Base-by-base conservation (phyloP, 2,888 invertebrate species). In the Scaptomyza cyrtandrae region DNA sequence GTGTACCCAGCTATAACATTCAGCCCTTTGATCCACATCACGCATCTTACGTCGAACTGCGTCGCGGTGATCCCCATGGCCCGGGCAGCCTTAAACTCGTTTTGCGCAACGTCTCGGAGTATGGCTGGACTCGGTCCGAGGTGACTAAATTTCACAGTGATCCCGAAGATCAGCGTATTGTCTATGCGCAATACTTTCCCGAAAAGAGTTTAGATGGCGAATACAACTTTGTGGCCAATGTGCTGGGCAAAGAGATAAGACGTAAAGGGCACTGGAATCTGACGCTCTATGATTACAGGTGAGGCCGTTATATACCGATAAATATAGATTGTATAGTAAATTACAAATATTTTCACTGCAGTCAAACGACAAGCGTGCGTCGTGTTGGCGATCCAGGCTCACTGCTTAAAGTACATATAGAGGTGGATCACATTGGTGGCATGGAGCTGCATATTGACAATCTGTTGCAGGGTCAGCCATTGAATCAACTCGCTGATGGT, bases 111-210 rank as follows among this genome's bases (percentile, higher is more conserved):
- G 95, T 96, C 7, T 95, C 94, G 53, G 97, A 97, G 90, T 93
- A 94, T 62, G 97, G 97, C 39, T 97, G 96, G 96, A 93, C 95
- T 0, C 92, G 93, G 13, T 96, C 96, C 24, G 95, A 95, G 86
- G 95, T 97, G 67, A 96, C 96, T 10, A 95, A 95, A 90, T 95
- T 95, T 90, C 95, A 95, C 89, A 95, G 94, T 11, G 95, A 96
- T 89, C 93, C 93, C 91, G 93, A 93, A 11, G 94, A 94, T 78
- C 92, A 94, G 66, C 93, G 93, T 45, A 94, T 97, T 3, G 94
- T 95, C 62, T 96, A 96, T 86, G 95, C 96, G 0, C 97, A 97
- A 91, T 95, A 95, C 90, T 97, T 97, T 90, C 97, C 97, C 0
- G 96, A 96, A 81, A 97, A 97, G 87, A 94, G 93, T 86, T 92